phyloP scores from a whole-genome alignment of 1,140 invertebrate genomes.

The Aphis craccivora region DNA sequence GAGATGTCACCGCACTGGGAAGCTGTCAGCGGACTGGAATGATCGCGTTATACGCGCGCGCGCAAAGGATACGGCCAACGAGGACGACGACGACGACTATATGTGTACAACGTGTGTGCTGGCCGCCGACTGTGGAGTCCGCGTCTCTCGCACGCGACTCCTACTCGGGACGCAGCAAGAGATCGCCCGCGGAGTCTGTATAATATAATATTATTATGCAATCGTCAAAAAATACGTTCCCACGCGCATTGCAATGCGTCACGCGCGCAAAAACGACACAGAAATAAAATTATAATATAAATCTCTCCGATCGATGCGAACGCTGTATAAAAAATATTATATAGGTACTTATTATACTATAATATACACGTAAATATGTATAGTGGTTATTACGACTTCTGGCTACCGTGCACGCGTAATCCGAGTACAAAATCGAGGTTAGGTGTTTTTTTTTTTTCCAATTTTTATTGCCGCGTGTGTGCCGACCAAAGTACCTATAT shows the following conservation, averaged over 20 bases:
- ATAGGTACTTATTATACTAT: not conserved
- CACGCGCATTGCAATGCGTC: constrained; percentile 32
- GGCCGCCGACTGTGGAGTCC: not conserved
- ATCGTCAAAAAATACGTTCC: not conserved
- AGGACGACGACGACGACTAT: not conserved
- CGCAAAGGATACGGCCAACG: not conserved
- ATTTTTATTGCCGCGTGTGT: not conserved
- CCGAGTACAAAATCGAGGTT: not conserved
- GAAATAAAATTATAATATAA: constrained; percentile 2
- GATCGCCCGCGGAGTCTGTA: constrained; percentile 9
- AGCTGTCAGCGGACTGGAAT: constrained; percentile 35
- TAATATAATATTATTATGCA: not conserved
- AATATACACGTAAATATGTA: too few relatives aligned
- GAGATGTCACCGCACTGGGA: not conserved
- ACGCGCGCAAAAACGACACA: not conserved
- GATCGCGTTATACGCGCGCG: constrained; percentile 9
- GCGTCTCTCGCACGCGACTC: constrained; percentile 20
- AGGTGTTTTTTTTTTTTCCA: not conserved
- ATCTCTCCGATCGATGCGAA: not conserved
- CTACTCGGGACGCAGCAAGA: not conserved
- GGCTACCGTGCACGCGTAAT: not conserved
- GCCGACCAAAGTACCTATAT: not conserved
- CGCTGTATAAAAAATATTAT: not conserved
- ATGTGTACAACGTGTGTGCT: not conserved
- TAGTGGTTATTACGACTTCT: not conserved